Evolutionary conservation across 2,113 vertebrate genomes (phyloP), one percentile per base, ranked within the genome.

Genomic region (Melanerpes formicivorus): DNA sequence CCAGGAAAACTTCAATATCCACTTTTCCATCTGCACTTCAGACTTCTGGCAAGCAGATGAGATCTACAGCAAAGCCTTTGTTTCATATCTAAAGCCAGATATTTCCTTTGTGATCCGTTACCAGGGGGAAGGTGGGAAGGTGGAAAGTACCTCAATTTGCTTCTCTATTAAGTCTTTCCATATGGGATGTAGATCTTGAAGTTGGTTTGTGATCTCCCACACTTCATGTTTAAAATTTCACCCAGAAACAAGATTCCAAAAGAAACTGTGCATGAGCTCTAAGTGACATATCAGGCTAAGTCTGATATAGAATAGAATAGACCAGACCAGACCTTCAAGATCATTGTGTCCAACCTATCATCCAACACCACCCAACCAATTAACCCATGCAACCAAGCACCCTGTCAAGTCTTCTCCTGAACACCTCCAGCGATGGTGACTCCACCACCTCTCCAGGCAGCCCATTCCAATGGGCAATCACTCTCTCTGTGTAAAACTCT

Each of bases 1-100:
- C 67, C 83, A 93, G 83, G 83, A 95, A 95, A 92, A 94, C 75
- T 88, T 91, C 88, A 93, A 92, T 90, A 96, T 93, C 90, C 80
- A 92, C 54, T 95, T 85, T 92, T 74, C 82, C 85, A 93, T 93
- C 78, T 94, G 92, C 77, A 65, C 29, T 86, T 97, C 79, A 93
- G 88, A 81, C 56, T 92, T 88, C 78, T 96, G 96, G 96, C 94
- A 95, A 78, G 58, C 86, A 93, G 70, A 90, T 40, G 89, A 93
- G 69, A 93, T 79, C 80, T 94, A 88, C 56, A 93, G 80, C 62
- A 87, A 92, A 93, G 70, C 8, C 84, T 84, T 72, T 74, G 59
- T 77, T 94, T 93, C 26, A 88, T 85, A 71, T 85, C 91, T 93
- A 64, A 90, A 85, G 86, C 82, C 73, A 90, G 90, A 64, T 76